Evolutionary conservation across 2,113 vertebrate species (phyloP).

Genomic region (Grammomys dolichurus): DNA sequence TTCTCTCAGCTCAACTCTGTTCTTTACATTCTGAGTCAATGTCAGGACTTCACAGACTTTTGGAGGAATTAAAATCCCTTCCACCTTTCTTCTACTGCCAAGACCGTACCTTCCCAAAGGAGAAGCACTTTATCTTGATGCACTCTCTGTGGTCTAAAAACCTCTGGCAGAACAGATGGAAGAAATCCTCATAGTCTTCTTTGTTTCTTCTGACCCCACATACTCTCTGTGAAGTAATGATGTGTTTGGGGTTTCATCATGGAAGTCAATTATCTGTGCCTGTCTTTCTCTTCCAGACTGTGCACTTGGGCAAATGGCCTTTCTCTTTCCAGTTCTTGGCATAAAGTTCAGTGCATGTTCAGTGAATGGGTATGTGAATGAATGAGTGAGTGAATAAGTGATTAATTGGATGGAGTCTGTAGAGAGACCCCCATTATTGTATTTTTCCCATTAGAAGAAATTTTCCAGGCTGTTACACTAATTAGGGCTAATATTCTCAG

Average conservation of each 20-base stretch:
- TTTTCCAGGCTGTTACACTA: slow-evolving; percentile 76
- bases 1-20: slow-evolving; percentile 27
- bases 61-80: slow-evolving; percentile 57
- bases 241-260: not conserved
- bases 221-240: not conserved
- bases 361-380: slow-evolving; percentile 49
- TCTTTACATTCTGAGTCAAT: slow-evolving; percentile 50
- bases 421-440: slow-evolving; percentile 56
- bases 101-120: slow-evolving; percentile 18
- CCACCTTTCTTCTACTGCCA: slow-evolving; percentile 29
- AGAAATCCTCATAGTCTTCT: not conserved
- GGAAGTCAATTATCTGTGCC: not conserved
- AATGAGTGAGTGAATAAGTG: slow-evolving; percentile 56
- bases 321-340: not conserved
- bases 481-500: slow-evolving; percentile 79
- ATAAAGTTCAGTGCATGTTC: not conserved
- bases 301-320: not conserved
- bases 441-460: slow-evolving; percentile 73
- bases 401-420: slow-evolving; percentile 24
- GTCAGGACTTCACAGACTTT: slow-evolving; percentile 58
- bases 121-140: not conserved
- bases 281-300: not conserved
- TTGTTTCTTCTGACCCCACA: not conserved
- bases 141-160: not conserved
- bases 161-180: not conserved